Percentiles rank a stretch among this genome's conserved stretches.
phyloP scores from a whole-genome alignment of 2,888 invertebrate species.

The Uropetala carovei region DNA sequence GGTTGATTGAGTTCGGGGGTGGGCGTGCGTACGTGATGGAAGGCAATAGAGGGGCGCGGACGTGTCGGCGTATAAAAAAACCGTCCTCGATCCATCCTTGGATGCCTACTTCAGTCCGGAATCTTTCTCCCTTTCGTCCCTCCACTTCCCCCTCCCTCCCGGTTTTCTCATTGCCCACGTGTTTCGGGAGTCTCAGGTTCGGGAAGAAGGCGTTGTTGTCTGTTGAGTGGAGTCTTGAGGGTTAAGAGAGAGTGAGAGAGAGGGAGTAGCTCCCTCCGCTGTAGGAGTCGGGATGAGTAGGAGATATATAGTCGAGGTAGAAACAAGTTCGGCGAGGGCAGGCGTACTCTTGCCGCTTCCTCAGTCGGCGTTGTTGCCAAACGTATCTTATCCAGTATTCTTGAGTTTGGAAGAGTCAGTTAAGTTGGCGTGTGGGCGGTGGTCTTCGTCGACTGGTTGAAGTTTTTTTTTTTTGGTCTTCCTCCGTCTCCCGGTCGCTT shows the following conservation, averaged over 20 bases:
- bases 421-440: background rate
- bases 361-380: background rate
- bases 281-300: too few species aligned
- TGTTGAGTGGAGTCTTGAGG: too few species aligned
- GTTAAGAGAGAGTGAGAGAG: too few species aligned
- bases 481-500: background rate
- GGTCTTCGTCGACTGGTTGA: conserved; percentile 7
- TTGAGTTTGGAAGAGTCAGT: background rate
- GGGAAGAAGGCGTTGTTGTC: background rate
- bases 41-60: background rate
- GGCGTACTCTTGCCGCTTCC: background rate
- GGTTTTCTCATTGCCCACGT: conserved; percentile 5
- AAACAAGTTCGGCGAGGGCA: conserved; percentile 25
- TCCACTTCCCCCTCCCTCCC: background rate
- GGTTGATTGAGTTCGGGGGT: conserved; percentile 25
- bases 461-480: background rate
- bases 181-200: background rate
- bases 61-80: background rate
- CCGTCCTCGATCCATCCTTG: background rate
- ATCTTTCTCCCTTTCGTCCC: too few species aligned
- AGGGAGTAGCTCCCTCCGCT: too few species aligned
- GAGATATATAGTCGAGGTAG: background rate
- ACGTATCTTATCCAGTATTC: background rate
- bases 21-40: conserved; percentile 14
- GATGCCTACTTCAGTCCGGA: too few species aligned